Evolutionary conservation across 1,140 invertebrate species (phyloP).

Genomic region (Diabrotica virgifera): DNA sequence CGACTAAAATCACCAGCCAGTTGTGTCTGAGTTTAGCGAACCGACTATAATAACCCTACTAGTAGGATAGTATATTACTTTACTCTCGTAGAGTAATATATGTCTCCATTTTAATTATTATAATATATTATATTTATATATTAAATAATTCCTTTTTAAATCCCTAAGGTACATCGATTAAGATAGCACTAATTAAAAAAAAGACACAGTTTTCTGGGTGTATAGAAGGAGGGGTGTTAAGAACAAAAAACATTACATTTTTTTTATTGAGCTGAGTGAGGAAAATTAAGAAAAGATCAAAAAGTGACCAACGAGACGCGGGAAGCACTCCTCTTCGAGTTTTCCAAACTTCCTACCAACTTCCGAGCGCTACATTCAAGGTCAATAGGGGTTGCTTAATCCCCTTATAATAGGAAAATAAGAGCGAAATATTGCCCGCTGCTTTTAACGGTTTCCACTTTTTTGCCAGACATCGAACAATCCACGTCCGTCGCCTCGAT

Average conservation of each 20-base stretch:
- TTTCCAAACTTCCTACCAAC: constrained; percentile 4
- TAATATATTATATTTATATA: too few relatives aligned
- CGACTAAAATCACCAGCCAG: too few relatives aligned
- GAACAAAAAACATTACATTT: constrained; percentile 13
- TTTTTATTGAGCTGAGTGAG: constrained; percentile 17
- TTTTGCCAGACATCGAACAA: constrained; percentile 17
- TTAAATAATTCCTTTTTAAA: too few relatives aligned
- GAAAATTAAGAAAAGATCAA: constrained; percentile 18
- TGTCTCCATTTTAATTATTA: too few relatives aligned
- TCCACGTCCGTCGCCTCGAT: constrained; percentile 4
- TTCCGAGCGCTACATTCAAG: constrained; percentile 18
- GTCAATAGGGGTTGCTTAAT: constrained; percentile 23
- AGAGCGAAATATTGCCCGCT: constrained; percentile 26
- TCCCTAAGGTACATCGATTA: too few relatives aligned
- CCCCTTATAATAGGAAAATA: constrained; percentile 29
- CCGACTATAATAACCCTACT: too few relatives aligned
- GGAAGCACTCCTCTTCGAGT: background rate
- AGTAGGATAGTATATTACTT: too few relatives aligned
- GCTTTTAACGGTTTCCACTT: constrained; percentile 16
- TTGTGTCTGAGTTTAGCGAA: too few relatives aligned
- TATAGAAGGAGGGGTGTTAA: constrained; percentile 3
- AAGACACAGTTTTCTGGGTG: background rate
- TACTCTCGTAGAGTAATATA: too few relatives aligned
- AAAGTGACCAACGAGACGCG: constrained; percentile 17
- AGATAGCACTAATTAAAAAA: too few relatives aligned